phyloP scores from a whole-genome alignment of 2,113 vertebrate species.

The Centropus bengalensis region DNA sequence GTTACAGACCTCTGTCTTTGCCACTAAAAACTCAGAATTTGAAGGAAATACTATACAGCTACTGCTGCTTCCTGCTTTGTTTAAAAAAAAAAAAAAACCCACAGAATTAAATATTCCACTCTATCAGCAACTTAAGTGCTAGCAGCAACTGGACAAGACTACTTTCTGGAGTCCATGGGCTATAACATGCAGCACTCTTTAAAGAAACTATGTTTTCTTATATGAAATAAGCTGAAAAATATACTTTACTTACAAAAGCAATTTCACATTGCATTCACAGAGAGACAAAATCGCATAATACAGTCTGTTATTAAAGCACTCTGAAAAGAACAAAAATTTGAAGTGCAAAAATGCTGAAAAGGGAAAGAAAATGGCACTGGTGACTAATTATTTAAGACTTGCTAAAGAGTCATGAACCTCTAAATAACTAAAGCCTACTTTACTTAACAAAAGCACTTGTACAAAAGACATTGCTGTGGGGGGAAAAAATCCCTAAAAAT shows the following conservation, averaged over 20 bases:
- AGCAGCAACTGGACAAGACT: not conserved
- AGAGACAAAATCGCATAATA: not conserved
- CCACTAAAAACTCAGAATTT: not conserved
- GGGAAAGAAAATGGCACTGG: not conserved
- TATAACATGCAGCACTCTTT: not conserved
- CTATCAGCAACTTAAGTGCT: not conserved
- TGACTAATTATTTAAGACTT: not conserved
- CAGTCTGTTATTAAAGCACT: not conserved
- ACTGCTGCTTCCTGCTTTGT: not conserved
- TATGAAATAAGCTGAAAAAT: not conserved
- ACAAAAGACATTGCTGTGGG: not conserved
- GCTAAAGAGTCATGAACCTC: not conserved
- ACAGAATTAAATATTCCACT: not conserved
- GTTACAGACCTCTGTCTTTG: not conserved
- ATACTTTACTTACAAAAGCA: not conserved
- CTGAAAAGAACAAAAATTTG: not conserved
- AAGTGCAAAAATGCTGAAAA: not conserved
- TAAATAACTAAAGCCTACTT: slow-evolving; percentile 10
- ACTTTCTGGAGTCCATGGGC: not conserved
- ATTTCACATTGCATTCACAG: not conserved
- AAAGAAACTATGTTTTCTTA: not conserved
- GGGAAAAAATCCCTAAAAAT: not conserved
- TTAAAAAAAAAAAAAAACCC: not conserved
- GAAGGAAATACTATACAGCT: not conserved
- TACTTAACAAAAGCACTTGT: not conserved